These are phyloP conservation scores for Bubalus kerabau DNA, from an alignment of 2,113 vertebrate genomes.

Conservation along the genomic window DNA sequence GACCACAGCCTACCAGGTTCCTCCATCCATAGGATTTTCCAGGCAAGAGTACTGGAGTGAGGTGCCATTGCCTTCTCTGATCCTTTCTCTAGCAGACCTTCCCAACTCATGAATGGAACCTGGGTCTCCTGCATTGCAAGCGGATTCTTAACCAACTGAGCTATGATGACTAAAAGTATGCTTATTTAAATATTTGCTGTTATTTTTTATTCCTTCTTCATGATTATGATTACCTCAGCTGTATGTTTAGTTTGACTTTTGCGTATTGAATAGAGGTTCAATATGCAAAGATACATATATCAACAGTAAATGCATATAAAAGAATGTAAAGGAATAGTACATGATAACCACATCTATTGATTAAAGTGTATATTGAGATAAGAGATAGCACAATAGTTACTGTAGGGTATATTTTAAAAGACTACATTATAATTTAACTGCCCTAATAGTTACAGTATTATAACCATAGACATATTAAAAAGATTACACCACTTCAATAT, in stretches of 20 bases:
- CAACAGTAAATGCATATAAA: not conserved
- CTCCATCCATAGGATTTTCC: too few species aligned
- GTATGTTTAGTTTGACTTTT: not conserved
- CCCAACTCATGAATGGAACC: not conserved
- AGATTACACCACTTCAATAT: not conserved
- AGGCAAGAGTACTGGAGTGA: not conserved
- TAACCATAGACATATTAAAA: not conserved
- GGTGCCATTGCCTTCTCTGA: not conserved
- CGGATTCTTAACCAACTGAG: not conserved
- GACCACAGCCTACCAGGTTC: too few species aligned
- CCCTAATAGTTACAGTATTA: not conserved
- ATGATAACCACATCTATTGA: not conserved
- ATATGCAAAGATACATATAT: not conserved
- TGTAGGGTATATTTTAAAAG: not conserved
- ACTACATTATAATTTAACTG: not conserved
- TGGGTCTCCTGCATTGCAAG: not conserved
- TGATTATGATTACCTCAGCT: not conserved
- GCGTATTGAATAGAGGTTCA: not conserved
- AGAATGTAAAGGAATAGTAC: not conserved
- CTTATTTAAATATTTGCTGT: not conserved
- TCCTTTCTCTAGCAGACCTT: not conserved
- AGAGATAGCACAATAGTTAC: not conserved
- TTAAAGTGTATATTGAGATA: not conserved
- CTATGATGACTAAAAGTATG: not conserved
- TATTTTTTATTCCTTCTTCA: not conserved